Conservation (phyloP, 2,888 invertebrate species). For the Monochamus alternatus region DNA sequence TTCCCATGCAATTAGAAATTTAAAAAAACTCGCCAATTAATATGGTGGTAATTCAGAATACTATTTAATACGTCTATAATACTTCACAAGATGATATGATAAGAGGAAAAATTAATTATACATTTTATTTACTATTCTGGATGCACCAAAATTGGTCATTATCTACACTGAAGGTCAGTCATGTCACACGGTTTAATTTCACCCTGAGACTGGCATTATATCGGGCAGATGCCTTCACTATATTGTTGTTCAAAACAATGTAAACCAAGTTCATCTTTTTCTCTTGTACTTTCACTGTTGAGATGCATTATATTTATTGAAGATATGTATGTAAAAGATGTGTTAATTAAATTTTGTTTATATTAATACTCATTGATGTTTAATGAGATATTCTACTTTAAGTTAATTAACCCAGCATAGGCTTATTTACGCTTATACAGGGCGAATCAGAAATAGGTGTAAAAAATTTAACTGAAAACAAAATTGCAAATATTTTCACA, state of each 20-base stretch:
- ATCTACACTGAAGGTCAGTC: background rate
- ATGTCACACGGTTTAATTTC: conserved; percentile 17
- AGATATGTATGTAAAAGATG: background rate
- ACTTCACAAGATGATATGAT: no score
- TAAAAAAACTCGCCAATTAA: no score
- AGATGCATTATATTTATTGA: background rate
- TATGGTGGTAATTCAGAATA: no score
- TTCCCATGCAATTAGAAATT: no score
- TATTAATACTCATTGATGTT: background rate
- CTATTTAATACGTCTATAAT: no score
- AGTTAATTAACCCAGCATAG: background rate
- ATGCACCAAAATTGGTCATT: conserved; percentile 1
- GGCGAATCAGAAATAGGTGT: no score
- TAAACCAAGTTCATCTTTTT: conserved; percentile 16
- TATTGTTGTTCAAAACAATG: conserved; percentile 8
- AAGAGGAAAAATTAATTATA: no score
- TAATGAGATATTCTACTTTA: background rate
- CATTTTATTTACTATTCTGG: background rate
- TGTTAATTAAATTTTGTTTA: background rate
- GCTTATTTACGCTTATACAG: no score
- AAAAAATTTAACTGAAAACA: no score
- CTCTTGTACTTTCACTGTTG: background rate
- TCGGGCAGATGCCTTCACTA: conserved; percentile 1
- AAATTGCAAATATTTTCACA: no score
- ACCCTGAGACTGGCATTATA: background rate